Evolutionary conservation across 37 sponge, comb jelly and placozoan species (phyloP).

Genomic region (Ianthella basta): DNA sequence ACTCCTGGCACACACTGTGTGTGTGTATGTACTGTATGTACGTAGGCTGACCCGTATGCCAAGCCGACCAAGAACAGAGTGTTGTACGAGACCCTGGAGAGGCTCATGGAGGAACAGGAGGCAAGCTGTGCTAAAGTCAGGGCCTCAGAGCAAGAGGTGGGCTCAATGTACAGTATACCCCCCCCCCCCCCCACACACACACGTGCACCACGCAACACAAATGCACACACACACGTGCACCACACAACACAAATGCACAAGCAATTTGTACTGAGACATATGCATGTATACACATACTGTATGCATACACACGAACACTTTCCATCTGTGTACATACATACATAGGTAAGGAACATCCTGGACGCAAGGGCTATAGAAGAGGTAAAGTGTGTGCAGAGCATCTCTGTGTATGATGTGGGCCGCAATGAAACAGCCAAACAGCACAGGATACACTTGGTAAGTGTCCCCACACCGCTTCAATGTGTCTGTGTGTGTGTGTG

Average conservation of each 20-base stretch:
- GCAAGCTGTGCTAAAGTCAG: conserved; percentile 58
- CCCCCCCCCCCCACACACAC: no score
- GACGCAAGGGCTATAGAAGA: conserved; percentile 66
- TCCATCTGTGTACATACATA: background rate
- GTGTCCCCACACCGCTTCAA: background rate
- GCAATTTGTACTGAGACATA: background rate
- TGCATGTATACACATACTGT: background rate
- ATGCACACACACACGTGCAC: no score
- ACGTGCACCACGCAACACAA: no score
- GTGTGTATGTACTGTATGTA: conserved; percentile 2
- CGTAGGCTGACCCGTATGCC: conserved; percentile 77
- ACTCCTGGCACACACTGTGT: conserved; percentile 21
- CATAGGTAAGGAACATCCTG: conserved; percentile 53
- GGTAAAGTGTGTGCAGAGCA: conserved; percentile 50
- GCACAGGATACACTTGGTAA: conserved; percentile 80
- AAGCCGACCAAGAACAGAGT: conserved; percentile 69
- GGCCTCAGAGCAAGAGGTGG: conserved; percentile 78
- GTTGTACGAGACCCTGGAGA: conserved; percentile 67
- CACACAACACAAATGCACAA: background rate
- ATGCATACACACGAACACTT: conserved; percentile 3
- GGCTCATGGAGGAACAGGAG: conserved; percentile 69
- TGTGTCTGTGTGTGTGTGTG: conserved; percentile 39
- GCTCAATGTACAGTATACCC: background rate
- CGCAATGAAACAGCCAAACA: conserved; percentile 85
- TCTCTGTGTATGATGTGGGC: conserved; percentile 94